Conservation (phyloP, 2,888 invertebrate genomes). For the Coelinius sp. region DNA sequence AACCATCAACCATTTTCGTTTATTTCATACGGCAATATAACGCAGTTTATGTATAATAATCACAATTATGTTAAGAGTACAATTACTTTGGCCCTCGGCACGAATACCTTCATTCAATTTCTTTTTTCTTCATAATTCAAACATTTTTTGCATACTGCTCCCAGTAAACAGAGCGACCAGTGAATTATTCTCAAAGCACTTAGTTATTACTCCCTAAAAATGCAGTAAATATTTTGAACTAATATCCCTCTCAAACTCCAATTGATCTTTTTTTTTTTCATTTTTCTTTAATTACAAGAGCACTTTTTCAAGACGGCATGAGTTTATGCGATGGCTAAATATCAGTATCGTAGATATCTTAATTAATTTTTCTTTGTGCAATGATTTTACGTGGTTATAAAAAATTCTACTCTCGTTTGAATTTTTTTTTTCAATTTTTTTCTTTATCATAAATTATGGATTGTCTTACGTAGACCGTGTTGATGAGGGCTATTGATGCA, state of each 20-base stretch:
- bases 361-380: constrained; percentile 34
- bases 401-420: neutral
- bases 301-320: constrained; percentile 68
- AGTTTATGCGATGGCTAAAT: constrained; percentile 48
- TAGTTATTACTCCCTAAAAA: neutral
- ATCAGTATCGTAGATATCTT: constrained; percentile 42
- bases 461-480: constrained; percentile 32
- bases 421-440: neutral
- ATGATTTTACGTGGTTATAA: constrained; percentile 26
- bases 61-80: constrained; percentile 45
- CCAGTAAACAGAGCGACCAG: neutral
- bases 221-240: constrained; percentile 6
- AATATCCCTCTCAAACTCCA: neutral
- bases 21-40: constrained; percentile 46
- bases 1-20: constrained; percentile 45
- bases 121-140: neutral
- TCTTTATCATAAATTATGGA: constrained; percentile 11
- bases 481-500: constrained; percentile 5
- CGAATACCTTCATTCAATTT: constrained; percentile 7
- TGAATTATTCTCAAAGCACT: constrained; percentile 3
- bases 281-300: constrained; percentile 62
- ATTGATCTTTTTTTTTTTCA: constrained; percentile 17
- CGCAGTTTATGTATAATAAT: constrained; percentile 47
- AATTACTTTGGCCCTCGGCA: constrained; percentile 8
- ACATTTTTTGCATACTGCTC: constrained; percentile 12